A percentile compares a stretch with the other conserved stretches of the same genome.
Conservation (phyloP, 2,113 vertebrate genomes). For the Pristiophorus japonicus region DNA sequence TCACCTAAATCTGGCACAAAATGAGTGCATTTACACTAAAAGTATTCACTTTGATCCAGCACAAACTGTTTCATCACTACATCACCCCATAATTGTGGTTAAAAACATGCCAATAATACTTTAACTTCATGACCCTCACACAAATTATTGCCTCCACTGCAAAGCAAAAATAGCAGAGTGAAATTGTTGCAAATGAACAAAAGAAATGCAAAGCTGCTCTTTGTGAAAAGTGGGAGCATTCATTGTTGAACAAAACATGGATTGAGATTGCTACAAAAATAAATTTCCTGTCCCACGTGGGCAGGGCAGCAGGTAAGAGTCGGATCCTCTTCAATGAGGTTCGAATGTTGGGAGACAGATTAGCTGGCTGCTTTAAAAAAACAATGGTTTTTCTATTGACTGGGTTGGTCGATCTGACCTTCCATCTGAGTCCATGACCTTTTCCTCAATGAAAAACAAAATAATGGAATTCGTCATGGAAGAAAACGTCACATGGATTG, state of each 20-base stretch:
- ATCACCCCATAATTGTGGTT: neutral
- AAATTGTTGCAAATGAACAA: neutral
- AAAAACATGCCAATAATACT: neutral
- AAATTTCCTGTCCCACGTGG: neutral
- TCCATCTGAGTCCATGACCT: neutral
- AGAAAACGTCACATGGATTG: neutral
- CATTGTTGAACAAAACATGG: neutral
- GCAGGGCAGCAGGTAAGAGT: neutral
- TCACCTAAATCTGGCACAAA: neutral
- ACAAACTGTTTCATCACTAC: neutral
- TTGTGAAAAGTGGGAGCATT: neutral
- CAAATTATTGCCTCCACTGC: neutral
- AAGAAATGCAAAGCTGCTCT: neutral
- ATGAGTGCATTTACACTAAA: neutral
- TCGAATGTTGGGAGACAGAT: neutral
- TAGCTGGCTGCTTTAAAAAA: neutral
- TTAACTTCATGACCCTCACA: neutral
- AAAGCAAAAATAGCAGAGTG: neutral
- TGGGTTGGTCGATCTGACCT: neutral
- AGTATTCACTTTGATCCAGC: neutral
- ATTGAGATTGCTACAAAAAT: neutral
- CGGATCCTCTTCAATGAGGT: neutral
- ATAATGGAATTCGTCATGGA: neutral
- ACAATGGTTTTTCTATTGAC: too few relatives aligned
- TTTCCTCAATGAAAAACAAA: neutral